Evolutionary conservation across 2,113 vertebrate genomes (phyloP).

Genomic region (Marmota monax): DNA sequence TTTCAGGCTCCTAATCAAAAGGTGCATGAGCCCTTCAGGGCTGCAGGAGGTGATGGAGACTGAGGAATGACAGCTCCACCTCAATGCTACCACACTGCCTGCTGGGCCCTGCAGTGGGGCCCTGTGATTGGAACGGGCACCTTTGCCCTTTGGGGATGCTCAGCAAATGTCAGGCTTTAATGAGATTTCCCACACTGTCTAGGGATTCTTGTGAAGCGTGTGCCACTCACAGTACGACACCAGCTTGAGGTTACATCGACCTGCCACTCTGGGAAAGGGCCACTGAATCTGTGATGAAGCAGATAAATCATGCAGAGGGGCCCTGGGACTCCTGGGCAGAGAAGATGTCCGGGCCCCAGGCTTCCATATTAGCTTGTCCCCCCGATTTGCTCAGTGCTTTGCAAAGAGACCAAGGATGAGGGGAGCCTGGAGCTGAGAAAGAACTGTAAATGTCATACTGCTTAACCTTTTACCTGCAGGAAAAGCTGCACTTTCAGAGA

Average conservation of each 20-base stretch:
- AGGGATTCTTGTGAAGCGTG: neutral
- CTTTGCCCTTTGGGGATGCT: conserved; percentile 74
- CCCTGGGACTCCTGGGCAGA: neutral
- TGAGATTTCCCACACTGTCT: conserved; percentile 67
- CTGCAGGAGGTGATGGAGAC: neutral
- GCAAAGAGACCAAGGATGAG: neutral
- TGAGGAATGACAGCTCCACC: neutral
- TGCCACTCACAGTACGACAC: conserved; percentile 32
- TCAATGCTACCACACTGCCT: neutral
- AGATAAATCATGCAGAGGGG: neutral
- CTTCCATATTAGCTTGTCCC: neutral
- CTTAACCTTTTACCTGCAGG: conserved; percentile 44
- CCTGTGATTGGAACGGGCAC: conserved; percentile 66
- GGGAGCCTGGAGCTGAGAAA: neutral
- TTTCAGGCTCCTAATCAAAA: neutral
- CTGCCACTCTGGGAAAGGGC: conserved; percentile 17
- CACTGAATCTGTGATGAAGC: neutral
- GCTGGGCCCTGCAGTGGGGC: neutral
- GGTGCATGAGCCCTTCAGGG: neutral
- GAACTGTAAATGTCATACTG: neutral
- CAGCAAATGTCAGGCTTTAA: conserved; percentile 79
- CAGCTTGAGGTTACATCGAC: conserved; percentile 3
- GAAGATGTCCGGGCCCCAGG: neutral
- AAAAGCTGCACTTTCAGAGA: conserved; percentile 4
- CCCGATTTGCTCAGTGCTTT: neutral